These are phyloP conservation scores for Bombus pyrosoma DNA, from an alignment of 1,140 invertebrate genomes.

Conservation along the genomic window DNA sequence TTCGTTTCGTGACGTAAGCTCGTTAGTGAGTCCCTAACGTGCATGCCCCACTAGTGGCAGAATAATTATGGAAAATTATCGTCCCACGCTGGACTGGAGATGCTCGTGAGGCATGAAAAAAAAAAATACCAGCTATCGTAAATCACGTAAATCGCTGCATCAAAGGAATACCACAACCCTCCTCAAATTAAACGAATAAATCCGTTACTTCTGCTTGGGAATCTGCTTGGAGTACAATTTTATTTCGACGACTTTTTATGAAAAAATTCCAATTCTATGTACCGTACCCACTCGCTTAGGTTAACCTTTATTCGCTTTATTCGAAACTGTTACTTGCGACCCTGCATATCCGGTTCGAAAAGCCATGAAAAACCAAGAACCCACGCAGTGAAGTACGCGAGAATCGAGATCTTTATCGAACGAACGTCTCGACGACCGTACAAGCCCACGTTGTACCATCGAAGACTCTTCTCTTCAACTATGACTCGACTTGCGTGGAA, in stretches of 20 bases:
- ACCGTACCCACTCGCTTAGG: background rate
- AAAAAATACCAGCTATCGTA: conserved; percentile 12
- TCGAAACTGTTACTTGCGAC: background rate
- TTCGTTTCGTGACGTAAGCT: conserved; percentile 54
- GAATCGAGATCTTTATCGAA: conserved; percentile 18
- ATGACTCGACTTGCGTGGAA: background rate
- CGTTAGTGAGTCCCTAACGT: conserved; percentile 46
- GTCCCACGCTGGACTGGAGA: conserved; percentile 55
- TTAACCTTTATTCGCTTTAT: no score
- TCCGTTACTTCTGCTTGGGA: background rate
- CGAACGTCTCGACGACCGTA: background rate
- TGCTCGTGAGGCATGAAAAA: conserved; percentile 43
- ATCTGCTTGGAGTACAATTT: background rate
- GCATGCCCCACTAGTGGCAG: conserved; percentile 48
- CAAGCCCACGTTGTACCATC: conserved; percentile 4
- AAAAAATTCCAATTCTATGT: background rate
- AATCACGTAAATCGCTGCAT: conserved; percentile 43
- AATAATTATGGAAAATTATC: conserved; percentile 61
- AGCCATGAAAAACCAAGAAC: conserved; percentile 16
- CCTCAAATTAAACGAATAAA: background rate
- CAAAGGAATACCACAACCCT: conserved; percentile 4
- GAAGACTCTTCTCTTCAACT: background rate
- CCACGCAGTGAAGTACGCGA: background rate
- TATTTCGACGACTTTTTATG: background rate
- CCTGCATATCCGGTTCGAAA: background rate